Base-by-base conservation (phyloP, 2,113 vertebrate species). In the Rhinolophus sinicus region DNA sequence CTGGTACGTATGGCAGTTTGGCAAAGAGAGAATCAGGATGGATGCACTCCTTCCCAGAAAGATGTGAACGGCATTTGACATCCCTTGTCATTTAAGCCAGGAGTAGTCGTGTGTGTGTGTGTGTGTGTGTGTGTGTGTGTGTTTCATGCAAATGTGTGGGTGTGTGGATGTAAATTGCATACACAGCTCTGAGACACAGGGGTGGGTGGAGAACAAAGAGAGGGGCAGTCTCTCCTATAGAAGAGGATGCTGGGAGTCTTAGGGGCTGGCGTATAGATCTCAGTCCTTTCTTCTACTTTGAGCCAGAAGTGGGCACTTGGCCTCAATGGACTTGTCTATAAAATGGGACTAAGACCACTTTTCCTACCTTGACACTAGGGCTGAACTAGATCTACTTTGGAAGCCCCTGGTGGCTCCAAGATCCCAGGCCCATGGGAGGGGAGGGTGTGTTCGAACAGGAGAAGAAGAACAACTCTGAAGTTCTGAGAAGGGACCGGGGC, bases 1-100 rank as follows among this genome's bases (percentile, higher is more conserved):
- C 97, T 97, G 96, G 72, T 54, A 72, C 85, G 91, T 86, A 95
- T 96, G 97, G 95, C 86, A 30, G 93, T 75, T 97, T 96, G 97
- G 97, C 97, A 96, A 35, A 69, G 93, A 54, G 54, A 54, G 88
- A 88, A 15, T 77, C 38, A 10, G 81, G 81, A 94, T 40, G 85
- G 93, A 77, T 54, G 47, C 30, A 3, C 24, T 62, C 78, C 93
- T 94, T 91, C 58, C 78, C 80, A 35, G 78, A 95, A 94, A 94
- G 93, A 94, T 91, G 95, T n/a, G 85, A 97, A 44, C 2, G 56
- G 88, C 97, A 96, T 93, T 97, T 97, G 97, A 97, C 91, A 58
- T 70, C 73, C 28, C 73, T 44, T 40, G 85, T 6, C 60, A 83
- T 93, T 54, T 50, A 52, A 95, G 96, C 88, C 96, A 94, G 89